Base-by-base conservation (phyloP, 2,113 vertebrate genomes). In the Saimiri boliviensis region DNA sequence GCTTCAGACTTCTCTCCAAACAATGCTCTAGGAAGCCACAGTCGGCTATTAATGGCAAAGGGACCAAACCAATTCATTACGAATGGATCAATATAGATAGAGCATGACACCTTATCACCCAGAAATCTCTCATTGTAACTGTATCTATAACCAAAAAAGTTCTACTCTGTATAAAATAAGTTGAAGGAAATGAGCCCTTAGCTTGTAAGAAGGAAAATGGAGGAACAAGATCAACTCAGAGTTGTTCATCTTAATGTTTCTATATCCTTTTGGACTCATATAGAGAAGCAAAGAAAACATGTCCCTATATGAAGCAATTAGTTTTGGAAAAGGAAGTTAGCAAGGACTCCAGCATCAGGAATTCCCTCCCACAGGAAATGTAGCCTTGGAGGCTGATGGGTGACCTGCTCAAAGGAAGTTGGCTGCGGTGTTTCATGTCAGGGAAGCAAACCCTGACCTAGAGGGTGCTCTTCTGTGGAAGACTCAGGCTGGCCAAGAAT, bases 311-410 rank as follows among this genome's bases (percentile, higher is more conserved):
- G 80, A 96, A 77, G 66, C 42, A 89, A 47, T 83, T 8, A 23
- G 86, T 83, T 92, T 94, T 86, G 74, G 17, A 86, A 97, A 88
- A 54, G 71, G 91, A 89, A 94, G 81, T 92, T 76, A 82, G 60
- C 77, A 93, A 97, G 63, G 63, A 88, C 90, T 79, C 40, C 27
- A 40, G n/a, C 21, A 56, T 71, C 77, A 74, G 85, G 60, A 96
- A 97, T 94, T 95, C 79, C 86, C 82, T 97, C 91, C 86, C 71
- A 52, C 66, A 91, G 96, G 96, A 98, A 97, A 68, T 40, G 35
- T 63, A 82, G 58, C 77, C 76, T 95, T 92, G 77, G 42, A 89
- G 56, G 47, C 88, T 95, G 82, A 89, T 91, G 77, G 77, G 23
- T 56, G 21, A 87, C 45, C 30, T 35, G 66, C 16, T 76, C 71